Evolutionary conservation across 2,797 vertebrate genomes (phyloP).

Genomic region (Rhinoraja longicauda): DNA sequence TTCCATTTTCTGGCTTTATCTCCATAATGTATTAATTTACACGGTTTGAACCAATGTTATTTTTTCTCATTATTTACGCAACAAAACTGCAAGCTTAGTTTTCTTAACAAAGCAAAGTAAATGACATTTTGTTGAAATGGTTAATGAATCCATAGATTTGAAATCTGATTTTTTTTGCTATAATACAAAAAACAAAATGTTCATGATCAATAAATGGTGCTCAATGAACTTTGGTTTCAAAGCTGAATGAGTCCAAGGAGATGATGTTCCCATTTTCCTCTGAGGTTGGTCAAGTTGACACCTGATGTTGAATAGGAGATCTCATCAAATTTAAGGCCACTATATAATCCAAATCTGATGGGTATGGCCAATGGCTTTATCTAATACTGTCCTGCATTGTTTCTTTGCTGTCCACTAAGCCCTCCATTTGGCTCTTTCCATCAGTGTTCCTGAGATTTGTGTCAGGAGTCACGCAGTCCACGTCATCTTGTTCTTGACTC

Average conservation of each 20-base stretch:
- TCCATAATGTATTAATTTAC: slow-evolving; percentile 21
- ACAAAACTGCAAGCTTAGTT: slow-evolving; percentile 29
- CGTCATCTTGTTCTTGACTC: slow-evolving; percentile 76
- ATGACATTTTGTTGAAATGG: slow-evolving; percentile 4
- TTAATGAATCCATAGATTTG: background rate
- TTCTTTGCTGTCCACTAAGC: slow-evolving; percentile 25
- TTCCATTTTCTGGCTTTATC: background rate
- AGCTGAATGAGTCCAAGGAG: background rate
- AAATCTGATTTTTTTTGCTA: background rate
- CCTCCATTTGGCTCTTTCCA: slow-evolving; percentile 8
- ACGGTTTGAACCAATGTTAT: background rate
- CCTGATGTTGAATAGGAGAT: slow-evolving; percentile 1
- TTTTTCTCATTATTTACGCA: background rate
- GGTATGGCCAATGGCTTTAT: background rate
- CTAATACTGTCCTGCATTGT: slow-evolving; percentile 32
- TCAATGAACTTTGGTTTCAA: background rate
- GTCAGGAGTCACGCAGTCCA: slow-evolving; percentile 84
- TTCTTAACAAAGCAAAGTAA: background rate
- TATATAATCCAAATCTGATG: background rate
- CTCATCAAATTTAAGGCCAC: background rate
- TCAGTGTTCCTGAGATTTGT: background rate
- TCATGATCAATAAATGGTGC: background rate
- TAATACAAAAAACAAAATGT: background rate
- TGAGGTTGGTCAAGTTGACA: background rate
- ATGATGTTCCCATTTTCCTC: slow-evolving; percentile 6